Conservation (phyloP, 2,797 vertebrate species). For the Dipus sagitta region DNA sequence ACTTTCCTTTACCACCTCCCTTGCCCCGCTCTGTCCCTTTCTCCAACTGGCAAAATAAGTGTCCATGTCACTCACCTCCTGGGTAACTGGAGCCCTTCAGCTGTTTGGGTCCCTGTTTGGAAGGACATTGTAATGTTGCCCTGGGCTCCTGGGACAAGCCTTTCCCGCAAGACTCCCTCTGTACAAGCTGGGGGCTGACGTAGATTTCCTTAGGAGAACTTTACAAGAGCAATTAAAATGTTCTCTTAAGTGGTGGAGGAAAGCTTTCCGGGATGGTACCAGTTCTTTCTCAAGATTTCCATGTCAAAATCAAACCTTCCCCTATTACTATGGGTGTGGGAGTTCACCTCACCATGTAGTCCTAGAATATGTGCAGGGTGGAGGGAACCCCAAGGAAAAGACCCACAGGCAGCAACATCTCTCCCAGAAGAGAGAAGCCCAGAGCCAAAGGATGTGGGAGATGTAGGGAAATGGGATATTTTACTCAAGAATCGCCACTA, state of each 20-base stretch:
- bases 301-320: conserved; percentile 5
- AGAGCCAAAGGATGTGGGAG: background rate
- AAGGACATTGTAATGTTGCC: conserved; percentile 81
- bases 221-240: conserved; percentile 20
- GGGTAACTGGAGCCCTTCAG: conserved; percentile 87
- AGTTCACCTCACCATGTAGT: background rate
- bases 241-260: background rate
- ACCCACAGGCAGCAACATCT: background rate
- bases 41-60: conserved; percentile 76
- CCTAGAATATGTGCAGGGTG: background rate
- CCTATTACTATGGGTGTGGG: background rate
- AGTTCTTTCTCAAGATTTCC: background rate
- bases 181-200: conserved; percentile 59
- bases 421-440: background rate
- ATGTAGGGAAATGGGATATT: background rate
- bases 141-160: conserved; percentile 51
- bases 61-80: conserved; percentile 80
- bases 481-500: background rate
- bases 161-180: conserved; percentile 67
- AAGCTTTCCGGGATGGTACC: background rate
- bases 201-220: conserved; percentile 58
- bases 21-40: conserved; percentile 65
- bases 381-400: background rate
- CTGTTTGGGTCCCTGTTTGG: conserved; percentile 84
- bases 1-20: conserved; percentile 66